A percentile compares a stretch with the other conserved stretches of the same genome.
Conservation (phyloP, 1,140 invertebrate species). For the Lordiphosa collinella region DNA sequence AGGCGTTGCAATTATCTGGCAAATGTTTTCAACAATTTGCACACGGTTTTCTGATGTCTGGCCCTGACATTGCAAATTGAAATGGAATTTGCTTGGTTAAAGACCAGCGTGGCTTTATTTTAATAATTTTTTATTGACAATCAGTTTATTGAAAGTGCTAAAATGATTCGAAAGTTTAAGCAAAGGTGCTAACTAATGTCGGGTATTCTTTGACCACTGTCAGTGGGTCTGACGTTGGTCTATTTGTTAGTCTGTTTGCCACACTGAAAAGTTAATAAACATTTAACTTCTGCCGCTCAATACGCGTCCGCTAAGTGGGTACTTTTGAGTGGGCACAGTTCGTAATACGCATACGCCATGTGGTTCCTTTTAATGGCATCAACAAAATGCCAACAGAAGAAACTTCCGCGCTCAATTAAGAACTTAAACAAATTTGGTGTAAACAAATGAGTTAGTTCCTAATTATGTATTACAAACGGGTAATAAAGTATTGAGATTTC, state of each 20-base stretch:
- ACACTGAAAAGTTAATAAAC: conserved; percentile 43
- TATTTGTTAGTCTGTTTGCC: conserved; percentile 27
- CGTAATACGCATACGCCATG: conserved; percentile 62
- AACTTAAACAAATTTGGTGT: conserved; percentile 18
- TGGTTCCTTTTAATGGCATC: conserved; percentile 44
- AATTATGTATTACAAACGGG: too few species aligned
- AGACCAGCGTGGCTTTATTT: not conserved
- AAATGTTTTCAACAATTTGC: conserved; percentile 35
- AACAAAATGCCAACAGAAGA: conserved; percentile 18
- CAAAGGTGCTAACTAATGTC: conserved; percentile 34
- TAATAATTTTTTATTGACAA: conserved; percentile 9
- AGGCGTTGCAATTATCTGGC: conserved; percentile 1
- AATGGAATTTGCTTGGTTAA: not conserved
- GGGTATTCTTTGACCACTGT: conserved; percentile 7
- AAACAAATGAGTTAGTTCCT: too few species aligned
- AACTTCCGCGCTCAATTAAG: conserved; percentile 40
- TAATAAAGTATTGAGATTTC: too few species aligned
- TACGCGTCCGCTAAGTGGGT: conserved; percentile 21
- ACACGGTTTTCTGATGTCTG: conserved; percentile 26
- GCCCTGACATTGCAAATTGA: conserved; percentile 13
- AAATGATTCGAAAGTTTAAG: conserved; percentile 21
- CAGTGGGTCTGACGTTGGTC: not conserved
- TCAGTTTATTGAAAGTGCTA: conserved; percentile 45
- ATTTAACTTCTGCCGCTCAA: conserved; percentile 28
- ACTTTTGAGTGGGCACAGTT: conserved; percentile 42